A percentile compares a stretch with the other conserved stretches of the same genome.
Evolutionary conservation across 2,888 invertebrate genomes (phyloP).

Genomic region (Agriopis aurantiaria): DNA sequence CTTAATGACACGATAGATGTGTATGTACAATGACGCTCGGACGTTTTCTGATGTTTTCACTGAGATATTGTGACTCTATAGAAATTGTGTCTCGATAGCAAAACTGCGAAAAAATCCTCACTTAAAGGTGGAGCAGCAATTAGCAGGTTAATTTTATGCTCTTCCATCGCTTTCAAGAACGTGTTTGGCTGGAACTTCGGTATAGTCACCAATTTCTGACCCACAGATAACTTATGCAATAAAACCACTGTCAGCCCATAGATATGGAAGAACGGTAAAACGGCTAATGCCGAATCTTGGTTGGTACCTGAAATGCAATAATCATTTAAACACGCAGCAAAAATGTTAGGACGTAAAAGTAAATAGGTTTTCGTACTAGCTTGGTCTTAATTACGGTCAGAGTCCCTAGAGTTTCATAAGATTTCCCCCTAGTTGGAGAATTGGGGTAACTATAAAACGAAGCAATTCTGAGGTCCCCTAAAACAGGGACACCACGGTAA

Average conservation of each 20-base stretch:
- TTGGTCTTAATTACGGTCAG: constrained; percentile 46
- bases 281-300: constrained; percentile 87
- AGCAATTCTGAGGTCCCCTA: constrained; percentile 27
- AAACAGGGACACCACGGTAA: constrained; percentile 7
- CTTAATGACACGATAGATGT: no score
- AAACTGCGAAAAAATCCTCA: constrained; percentile 61
- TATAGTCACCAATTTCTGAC: constrained; percentile 88
- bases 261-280: constrained; percentile 93
- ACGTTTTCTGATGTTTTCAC: no score
- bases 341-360: constrained; percentile 39
- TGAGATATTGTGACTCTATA: no score
- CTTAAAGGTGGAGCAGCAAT: constrained; percentile 92
- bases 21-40: no score
- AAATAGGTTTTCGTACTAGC: constrained; percentile 42
- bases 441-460: constrained; percentile 31
- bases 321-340: constrained; percentile 34
- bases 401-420: constrained; percentile 44
- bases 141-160: constrained; percentile 86
- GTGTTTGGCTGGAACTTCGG: constrained; percentile 90
- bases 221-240: constrained; percentile 85
- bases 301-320: constrained; percentile 61
- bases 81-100: background rate
- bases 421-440: constrained; percentile 35
- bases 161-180: constrained; percentile 88
- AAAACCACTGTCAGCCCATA: constrained; percentile 89